phyloP scores from a whole-genome alignment of 1,140 invertebrate species.

The Maconellicoccus hirsutus region DNA sequence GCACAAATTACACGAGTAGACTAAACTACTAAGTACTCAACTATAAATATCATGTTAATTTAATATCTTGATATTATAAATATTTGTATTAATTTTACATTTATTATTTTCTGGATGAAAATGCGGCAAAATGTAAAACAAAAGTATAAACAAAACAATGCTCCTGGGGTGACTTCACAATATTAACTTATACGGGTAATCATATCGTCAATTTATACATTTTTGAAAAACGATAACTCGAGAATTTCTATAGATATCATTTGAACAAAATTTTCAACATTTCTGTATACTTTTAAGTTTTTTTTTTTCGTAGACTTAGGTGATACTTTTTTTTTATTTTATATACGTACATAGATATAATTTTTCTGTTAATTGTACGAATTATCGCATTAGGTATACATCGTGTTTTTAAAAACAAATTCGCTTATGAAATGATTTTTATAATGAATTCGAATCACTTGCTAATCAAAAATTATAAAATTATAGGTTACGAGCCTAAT shows the following conservation, averaged over 20 bases:
- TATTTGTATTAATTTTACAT: not conserved
- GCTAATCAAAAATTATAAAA: too few species aligned
- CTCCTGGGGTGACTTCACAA: not conserved
- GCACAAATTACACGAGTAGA: constrained; percentile 89
- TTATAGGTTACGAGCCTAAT: too few species aligned
- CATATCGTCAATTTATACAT: not conserved
- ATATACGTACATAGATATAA: not conserved
- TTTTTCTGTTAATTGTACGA: not conserved
- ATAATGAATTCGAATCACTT: not conserved
- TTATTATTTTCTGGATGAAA: not conserved
- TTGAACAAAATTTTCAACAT: not conserved
- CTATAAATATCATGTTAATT: not conserved
- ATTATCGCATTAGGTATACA: not conserved
- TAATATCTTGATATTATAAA: not conserved
- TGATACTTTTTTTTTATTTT: constrained; percentile 6
- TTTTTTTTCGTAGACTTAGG: not conserved
- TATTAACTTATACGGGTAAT: not conserved
- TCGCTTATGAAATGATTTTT: not conserved
- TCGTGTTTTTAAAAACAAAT: not conserved
- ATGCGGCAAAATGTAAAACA: too few species aligned
- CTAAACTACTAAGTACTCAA: not conserved
- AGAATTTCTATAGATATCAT: not conserved
- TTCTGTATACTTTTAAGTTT: not conserved
- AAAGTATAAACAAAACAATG: too few species aligned
- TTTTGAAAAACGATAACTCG: not conserved